phyloP scores from a whole-genome alignment of 2,113 vertebrate genomes.

The Lepus europaeus region DNA sequence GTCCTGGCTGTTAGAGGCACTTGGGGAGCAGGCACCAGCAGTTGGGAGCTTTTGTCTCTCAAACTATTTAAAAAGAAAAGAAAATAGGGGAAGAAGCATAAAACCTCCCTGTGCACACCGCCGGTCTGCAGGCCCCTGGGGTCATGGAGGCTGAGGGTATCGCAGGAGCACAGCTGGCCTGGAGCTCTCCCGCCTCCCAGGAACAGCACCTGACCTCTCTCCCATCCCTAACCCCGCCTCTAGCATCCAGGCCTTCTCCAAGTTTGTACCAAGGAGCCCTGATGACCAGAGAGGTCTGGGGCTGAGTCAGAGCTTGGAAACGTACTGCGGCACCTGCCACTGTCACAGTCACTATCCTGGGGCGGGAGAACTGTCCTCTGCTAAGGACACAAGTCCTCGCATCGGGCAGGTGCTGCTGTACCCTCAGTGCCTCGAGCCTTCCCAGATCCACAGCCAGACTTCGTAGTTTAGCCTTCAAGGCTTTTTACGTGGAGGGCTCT shows the following conservation, averaged over 20 bases:
- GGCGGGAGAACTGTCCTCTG: neutral
- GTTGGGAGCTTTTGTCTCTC: no score
- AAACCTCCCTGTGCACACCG: neutral
- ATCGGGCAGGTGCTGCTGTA: neutral
- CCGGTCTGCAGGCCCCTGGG: neutral
- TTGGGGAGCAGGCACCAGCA: no score
- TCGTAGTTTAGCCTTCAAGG: slow-evolving; percentile 46
- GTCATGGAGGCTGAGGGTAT: neutral
- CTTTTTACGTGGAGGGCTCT: slow-evolving; percentile 6
- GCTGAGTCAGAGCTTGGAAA: neutral
- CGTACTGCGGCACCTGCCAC: neutral
- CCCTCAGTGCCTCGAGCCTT: neutral
- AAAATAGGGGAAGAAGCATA: neutral
- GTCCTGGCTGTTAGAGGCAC: no score
- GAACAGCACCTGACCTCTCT: neutral
- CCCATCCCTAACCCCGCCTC: neutral
- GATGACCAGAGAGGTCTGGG: neutral
- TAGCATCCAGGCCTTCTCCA: neutral
- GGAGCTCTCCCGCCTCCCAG: neutral
- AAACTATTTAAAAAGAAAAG: neutral
- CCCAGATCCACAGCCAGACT: slow-evolving; percentile 45
- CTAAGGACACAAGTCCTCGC: neutral
- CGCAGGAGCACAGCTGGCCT: neutral
- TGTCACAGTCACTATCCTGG: neutral
- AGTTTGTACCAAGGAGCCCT: neutral